Evolutionary conservation across 2,113 vertebrate species (phyloP).

Genomic region (Eretmochelys imbricata): DNA sequence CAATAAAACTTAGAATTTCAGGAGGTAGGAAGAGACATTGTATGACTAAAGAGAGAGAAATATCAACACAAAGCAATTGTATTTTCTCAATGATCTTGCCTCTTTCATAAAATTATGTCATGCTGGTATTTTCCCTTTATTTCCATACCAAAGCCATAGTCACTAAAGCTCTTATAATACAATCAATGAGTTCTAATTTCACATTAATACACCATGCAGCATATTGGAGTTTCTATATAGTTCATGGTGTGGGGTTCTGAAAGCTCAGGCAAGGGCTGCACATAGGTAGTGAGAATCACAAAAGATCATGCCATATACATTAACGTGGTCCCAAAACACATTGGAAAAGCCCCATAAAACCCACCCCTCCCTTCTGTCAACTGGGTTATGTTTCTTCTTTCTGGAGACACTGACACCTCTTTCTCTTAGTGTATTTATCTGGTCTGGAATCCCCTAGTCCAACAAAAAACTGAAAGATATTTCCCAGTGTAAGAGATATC

Average conservation of each 20-base stretch:
- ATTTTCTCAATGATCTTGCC: neutral
- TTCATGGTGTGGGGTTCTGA: fast-evolving
- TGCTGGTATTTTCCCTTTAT: neutral
- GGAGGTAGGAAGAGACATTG: neutral
- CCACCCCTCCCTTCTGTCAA: neutral
- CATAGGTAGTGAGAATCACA: neutral
- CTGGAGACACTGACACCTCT: neutral
- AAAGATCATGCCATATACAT: neutral
- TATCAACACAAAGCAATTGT: neutral
- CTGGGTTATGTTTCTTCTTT: fast-evolving
- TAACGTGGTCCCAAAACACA: neutral
- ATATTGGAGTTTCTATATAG: neutral
- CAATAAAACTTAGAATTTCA: neutral
- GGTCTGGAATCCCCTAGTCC: neutral
- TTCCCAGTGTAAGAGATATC: neutral
- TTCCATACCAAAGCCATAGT: fast-evolving
- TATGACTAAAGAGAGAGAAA: neutral
- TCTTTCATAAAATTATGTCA: neutral
- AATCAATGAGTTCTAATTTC: neutral
- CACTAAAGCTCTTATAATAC: neutral
- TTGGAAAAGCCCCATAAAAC: neutral
- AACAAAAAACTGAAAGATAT: neutral
- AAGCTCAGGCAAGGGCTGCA: neutral
- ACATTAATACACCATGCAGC: neutral
- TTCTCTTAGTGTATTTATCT: neutral